Evolutionary conservation across 37 sponge, comb jelly and placozoan species (phyloP).

Genomic region (Theonella swinhoei): DNA sequence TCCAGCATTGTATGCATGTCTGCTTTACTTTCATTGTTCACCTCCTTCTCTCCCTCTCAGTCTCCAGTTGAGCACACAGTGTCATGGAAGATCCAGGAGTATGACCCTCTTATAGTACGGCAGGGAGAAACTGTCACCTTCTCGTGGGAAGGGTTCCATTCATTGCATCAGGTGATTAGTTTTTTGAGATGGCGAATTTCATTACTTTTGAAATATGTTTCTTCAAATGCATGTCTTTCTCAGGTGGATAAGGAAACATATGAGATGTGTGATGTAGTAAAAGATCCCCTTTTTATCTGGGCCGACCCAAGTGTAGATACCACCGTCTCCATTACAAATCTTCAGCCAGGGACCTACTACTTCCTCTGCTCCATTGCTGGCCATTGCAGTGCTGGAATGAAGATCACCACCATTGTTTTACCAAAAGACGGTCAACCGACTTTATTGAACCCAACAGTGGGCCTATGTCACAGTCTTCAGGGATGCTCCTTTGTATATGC

Average conservation of each 20-base stretch:
- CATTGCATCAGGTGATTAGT: slow-evolving; percentile 69
- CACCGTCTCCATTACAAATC: slow-evolving; percentile 26
- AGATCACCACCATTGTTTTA: slow-evolving; percentile 55
- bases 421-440: slow-evolving; percentile 1
- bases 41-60: slow-evolving; percentile 5
- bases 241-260: background rate
- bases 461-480: slow-evolving; percentile 3
- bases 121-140: slow-evolving; percentile 53
- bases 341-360: slow-evolving; percentile 73
- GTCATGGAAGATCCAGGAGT: slow-evolving; percentile 67
- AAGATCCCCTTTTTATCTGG: slow-evolving; percentile 61
- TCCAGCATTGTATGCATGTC: too few relatives aligned
- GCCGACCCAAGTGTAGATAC: slow-evolving; percentile 66
- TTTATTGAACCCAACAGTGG: background rate
- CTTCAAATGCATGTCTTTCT: background rate
- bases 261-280: slow-evolving; percentile 38
- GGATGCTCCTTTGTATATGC: slow-evolving; percentile 53
- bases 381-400: slow-evolving; percentile 87
- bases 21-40: too few relatives aligned
- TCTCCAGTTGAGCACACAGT: slow-evolving; percentile 12
- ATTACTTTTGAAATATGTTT: background rate
- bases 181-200: background rate
- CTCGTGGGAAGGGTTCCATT: slow-evolving; percentile 77
- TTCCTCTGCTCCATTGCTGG: slow-evolving; percentile 76
- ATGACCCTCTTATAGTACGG: slow-evolving; percentile 35